Conservation (phyloP, 1,140 invertebrate genomes). For the Pseudachorutes palmiensis region DNA sequence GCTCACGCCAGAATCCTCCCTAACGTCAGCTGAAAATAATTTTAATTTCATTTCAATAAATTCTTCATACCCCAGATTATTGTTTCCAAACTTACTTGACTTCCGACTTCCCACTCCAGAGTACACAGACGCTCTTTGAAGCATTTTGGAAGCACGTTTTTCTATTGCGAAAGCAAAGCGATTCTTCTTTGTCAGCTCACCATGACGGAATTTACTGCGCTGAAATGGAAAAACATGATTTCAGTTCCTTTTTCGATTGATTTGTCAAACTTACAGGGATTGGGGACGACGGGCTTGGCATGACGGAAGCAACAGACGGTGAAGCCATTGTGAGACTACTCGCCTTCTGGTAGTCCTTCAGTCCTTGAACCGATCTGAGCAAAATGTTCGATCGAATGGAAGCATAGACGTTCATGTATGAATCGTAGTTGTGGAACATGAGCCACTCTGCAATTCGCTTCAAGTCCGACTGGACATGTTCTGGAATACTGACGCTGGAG, state of each 20-base stretch:
- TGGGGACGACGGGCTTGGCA: constrained; percentile 38
- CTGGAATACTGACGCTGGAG: constrained; percentile 53
- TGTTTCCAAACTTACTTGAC: constrained; percentile 44
- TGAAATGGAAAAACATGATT: neutral
- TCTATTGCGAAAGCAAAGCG: constrained; percentile 54
- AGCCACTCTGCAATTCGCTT: constrained; percentile 75
- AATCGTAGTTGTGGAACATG: constrained; percentile 64
- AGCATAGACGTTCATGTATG: constrained; percentile 73
- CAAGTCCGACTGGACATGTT: constrained; percentile 60
- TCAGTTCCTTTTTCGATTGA: neutral
- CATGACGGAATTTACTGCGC: constrained; percentile 47
- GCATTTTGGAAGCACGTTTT: constrained; percentile 76
- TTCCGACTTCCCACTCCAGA: constrained; percentile 49
- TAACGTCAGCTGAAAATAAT: too few relatives aligned
- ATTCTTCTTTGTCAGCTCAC: constrained; percentile 20
- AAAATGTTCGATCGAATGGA: constrained; percentile 66
- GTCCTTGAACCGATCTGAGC: constrained; percentile 61
- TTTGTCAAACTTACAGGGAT: constrained; percentile 36
- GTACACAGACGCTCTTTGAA: constrained; percentile 70
- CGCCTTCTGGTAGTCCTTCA: constrained; percentile 72
- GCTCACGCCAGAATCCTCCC: constrained; percentile 55
- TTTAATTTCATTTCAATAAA: constrained; percentile 40
- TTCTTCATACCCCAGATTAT: neutral
- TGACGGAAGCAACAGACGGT: constrained; percentile 18
- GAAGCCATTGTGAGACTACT: constrained; percentile 48